Evolutionary conservation across 2,113 vertebrate species (phyloP).

Genomic region (Pycnonotus jocosus): DNA sequence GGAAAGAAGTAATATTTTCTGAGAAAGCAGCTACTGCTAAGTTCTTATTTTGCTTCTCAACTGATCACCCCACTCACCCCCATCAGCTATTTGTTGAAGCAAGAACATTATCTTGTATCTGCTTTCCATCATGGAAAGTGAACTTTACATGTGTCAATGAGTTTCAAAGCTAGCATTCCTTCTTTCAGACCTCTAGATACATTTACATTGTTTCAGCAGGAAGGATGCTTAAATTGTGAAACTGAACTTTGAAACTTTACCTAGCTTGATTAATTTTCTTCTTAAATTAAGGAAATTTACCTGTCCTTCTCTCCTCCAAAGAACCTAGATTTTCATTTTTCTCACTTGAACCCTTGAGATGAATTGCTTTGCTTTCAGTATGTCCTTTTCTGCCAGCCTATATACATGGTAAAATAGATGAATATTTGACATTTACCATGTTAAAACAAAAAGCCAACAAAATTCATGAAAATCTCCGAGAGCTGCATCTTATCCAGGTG

Average conservation of each 20-base stretch:
- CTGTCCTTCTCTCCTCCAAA: not conserved
- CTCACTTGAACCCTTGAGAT: not conserved
- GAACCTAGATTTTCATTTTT: not conserved
- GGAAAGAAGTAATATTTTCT: not conserved
- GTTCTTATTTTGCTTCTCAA: not conserved
- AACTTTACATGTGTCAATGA: not conserved
- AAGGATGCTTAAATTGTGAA: not conserved
- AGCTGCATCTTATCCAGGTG: constrained; percentile 42
- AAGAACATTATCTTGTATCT: not conserved
- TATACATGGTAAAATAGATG: constrained; percentile 21
- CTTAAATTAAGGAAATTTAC: not conserved
- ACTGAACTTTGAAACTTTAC: not conserved
- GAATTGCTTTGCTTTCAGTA: not conserved
- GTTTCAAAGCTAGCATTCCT: not conserved
- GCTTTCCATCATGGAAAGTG: not conserved
- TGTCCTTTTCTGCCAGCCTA: constrained; percentile 43
- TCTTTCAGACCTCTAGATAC: not conserved
- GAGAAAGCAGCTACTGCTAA: not conserved
- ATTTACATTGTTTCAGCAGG: not conserved
- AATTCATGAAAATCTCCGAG: constrained; percentile 38
- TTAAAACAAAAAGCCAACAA: constrained; percentile 57
- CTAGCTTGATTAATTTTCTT: not conserved
- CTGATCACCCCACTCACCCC: accelerated
- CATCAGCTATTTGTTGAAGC: not conserved
- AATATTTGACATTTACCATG: constrained; percentile 25